These are phyloP conservation scores for Oryzias dopingdopingensis DNA, from an alignment of 2,797 vertebrate species.

Conservation along the genomic window DNA sequence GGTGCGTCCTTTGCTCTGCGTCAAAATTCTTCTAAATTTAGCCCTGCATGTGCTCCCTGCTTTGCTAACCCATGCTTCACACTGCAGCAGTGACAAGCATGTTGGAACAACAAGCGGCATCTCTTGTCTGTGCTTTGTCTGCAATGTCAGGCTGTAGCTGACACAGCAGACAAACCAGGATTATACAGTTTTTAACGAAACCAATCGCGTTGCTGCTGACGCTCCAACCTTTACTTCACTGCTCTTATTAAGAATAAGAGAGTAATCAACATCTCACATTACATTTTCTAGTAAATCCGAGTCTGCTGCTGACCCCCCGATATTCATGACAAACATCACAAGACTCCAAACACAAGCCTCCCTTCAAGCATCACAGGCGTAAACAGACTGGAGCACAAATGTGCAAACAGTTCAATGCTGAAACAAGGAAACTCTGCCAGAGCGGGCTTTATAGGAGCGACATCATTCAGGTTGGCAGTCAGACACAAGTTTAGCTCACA, in stretches of 20 bases:
- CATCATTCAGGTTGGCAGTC: slow-evolving; percentile 12
- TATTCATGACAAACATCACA: slow-evolving; percentile 24
- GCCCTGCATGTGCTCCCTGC: slow-evolving; percentile 15
- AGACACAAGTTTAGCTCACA: slow-evolving; percentile 27
- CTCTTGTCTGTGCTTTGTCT: background rate
- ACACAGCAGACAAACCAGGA: background rate
- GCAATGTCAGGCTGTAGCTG: background rate
- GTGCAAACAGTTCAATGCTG: slow-evolving; percentile 32
- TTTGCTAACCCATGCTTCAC: slow-evolving; percentile 27
- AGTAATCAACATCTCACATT: slow-evolving; percentile 16
- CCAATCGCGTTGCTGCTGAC: background rate
- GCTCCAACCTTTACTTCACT: no score
- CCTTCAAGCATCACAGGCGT: slow-evolving; percentile 23
- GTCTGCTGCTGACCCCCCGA: slow-evolving; percentile 13
- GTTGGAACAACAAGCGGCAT: background rate
- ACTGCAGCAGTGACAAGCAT: slow-evolving; percentile 1
- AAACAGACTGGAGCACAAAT: slow-evolving; percentile 25
- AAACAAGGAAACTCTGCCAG: slow-evolving; percentile 17
- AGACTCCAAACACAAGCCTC: slow-evolving; percentile 6
- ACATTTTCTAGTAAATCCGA: slow-evolving; percentile 21
- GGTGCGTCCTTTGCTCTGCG: slow-evolving; percentile 15
- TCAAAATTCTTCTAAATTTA: slow-evolving; percentile 51
- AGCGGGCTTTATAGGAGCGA: background rate
- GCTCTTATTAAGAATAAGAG: slow-evolving; percentile 10
- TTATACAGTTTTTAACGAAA: background rate